phyloP scores from a whole-genome alignment of 2,113 vertebrate genomes.

The Peromyscus californicus region DNA sequence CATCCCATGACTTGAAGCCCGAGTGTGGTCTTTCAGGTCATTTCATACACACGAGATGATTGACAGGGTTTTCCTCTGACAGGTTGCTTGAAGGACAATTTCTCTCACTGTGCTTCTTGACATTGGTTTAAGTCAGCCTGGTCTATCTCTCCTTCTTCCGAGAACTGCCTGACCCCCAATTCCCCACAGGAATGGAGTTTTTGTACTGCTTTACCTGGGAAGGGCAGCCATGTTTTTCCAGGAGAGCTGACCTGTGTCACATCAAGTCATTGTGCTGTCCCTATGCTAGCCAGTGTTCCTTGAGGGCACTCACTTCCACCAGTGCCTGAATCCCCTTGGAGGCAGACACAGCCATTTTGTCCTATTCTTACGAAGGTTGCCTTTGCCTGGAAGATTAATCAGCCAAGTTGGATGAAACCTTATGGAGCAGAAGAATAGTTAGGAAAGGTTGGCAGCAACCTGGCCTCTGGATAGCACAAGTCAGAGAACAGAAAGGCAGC shows the following conservation, averaged over 20 bases:
- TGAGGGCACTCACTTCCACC: neutral
- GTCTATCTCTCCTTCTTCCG: neutral
- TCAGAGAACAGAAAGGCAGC: neutral
- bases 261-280: neutral
- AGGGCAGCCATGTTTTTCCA: neutral
- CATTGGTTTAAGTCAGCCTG: neutral
- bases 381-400: conserved; percentile 8
- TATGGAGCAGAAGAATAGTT: neutral
- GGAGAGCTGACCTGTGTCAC: neutral
- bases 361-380: neutral
- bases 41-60: neutral
- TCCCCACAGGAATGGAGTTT: neutral
- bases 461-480: accelerated
- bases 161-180: neutral
- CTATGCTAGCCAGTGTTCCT: neutral
- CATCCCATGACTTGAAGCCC: neutral
- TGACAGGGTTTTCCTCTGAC: neutral
- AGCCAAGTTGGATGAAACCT: neutral
- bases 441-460: neutral
- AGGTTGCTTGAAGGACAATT: too few relatives aligned
- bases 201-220: neutral
- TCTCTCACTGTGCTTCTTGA: too few relatives aligned
- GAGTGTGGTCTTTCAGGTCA: neutral
- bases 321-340: neutral
- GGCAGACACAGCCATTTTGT: neutral